Base-by-base conservation (phyloP, 2,888 invertebrate genomes). In the Habrosyne pyritoides region DNA sequence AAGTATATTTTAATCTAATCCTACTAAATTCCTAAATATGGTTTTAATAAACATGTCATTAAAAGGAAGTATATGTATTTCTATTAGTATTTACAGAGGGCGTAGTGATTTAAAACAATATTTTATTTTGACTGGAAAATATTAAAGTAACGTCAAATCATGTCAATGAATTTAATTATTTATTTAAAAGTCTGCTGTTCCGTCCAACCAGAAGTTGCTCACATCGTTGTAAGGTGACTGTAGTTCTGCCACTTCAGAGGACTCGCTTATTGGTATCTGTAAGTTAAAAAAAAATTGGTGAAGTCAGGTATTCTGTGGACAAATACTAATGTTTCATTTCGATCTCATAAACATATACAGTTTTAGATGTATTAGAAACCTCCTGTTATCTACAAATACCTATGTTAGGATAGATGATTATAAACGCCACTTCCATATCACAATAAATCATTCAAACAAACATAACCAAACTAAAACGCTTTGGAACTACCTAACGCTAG, bases 181-280 rank as follows among this genome's bases (percentile, higher is more conserved):
- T 30, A 21, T 2, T 1, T 42, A 42, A 36, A 28, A 8, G 33
- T 52, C 48, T 21, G 30, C 60, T 10, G 69, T 63, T 46, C 69
- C 68, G 21, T 84, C 79, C 57, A 72, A 64, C 86, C 86, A 89
- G 59, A 84, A 81, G 62, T 47, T 71, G 55, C 85, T 79, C n/a
- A 89, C 63, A 36, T 81, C 80, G 55, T 89, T 89, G 57, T 69
- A 89, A 0, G 87, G 81, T 0, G 89, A 89, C 60, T 89, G 89
- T 49, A 84, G 66, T 59, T 83, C 89, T 0, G 89, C 89, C 21
- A 81, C 71, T 54, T 82, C 83, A 12, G 67, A 46, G 0, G 76
- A 69, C 48, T 57, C 62, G 30, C 36, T 60, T 10, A 61, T 56
- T 12, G 57, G 47, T 33, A 55, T 52, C 77, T 82, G 69, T n/a